phyloP scores from a whole-genome alignment of 92 coral and sea anemone genomes.

The Umimayanthus chanpuru region DNA sequence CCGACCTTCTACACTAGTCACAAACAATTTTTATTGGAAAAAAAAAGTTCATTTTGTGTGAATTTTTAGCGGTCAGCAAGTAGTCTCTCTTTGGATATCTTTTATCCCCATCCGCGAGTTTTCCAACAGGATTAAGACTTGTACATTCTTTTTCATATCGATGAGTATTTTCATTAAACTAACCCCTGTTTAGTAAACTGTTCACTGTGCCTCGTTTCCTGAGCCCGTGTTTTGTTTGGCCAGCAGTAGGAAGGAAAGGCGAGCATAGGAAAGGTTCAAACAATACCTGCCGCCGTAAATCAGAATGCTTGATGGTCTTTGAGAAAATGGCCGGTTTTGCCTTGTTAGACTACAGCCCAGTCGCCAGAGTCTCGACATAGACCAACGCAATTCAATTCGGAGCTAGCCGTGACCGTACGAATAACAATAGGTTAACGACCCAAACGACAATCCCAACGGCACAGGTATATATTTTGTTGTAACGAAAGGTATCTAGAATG shows the following conservation, averaged over 20 bases:
- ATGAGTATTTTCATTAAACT: not conserved
- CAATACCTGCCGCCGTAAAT: not conserved
- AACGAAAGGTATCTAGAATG: not conserved
- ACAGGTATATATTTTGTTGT: not conserved
- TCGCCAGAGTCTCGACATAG: too few species aligned
- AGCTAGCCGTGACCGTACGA: not conserved
- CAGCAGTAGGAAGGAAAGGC: too few species aligned
- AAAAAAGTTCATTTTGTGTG: not conserved
- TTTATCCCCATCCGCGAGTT: not conserved
- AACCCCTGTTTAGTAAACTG: not conserved
- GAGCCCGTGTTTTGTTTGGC: too few species aligned
- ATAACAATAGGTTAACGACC: not conserved
- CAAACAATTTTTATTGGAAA: not conserved
- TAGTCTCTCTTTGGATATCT: not conserved
- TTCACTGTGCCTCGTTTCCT: not conserved
- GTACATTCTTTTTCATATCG: not conserved
- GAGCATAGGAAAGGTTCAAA: too few species aligned
- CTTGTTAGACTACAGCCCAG: not conserved
- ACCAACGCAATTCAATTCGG: too few species aligned
- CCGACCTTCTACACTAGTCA: too few species aligned
- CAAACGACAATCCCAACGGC: not conserved
- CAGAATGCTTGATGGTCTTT: too few species aligned
- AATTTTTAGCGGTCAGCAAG: not conserved
- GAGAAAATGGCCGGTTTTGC: too few species aligned
- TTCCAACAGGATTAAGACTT: not conserved